Evolutionary conservation across 2,113 vertebrate species (phyloP).

Genomic region (Pomatostomus ruficeps): DNA sequence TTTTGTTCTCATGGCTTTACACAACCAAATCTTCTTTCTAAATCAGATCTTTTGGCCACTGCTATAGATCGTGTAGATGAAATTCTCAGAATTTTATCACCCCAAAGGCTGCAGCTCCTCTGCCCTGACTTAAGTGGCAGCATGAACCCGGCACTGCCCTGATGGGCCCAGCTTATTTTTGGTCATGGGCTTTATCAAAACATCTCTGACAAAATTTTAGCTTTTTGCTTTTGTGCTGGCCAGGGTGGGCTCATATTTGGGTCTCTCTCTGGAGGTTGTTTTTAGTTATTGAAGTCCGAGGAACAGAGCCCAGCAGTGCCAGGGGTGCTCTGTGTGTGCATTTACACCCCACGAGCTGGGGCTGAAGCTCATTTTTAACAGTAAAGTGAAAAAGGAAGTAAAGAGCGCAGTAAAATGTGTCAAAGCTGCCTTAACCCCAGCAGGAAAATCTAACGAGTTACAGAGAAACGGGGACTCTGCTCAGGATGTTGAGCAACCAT

Average conservation of each 20-base stretch:
- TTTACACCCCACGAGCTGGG: rapidly evolving
- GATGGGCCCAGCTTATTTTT: not conserved
- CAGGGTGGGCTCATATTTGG: not conserved
- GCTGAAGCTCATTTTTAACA: not conserved
- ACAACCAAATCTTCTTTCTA: not conserved
- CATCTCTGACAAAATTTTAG: not conserved
- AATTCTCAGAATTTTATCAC: not conserved
- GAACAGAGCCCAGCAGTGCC: not conserved
- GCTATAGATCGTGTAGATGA: not conserved
- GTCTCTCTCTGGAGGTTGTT: not conserved
- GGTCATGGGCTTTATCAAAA: not conserved
- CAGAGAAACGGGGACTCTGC: not conserved
- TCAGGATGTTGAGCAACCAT: not conserved
- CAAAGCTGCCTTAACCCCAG: not conserved
- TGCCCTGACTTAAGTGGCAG: not conserved
- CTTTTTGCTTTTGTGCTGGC: not conserved
- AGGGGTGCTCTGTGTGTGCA: not conserved
- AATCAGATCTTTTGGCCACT: not conserved
- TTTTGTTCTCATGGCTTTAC: not conserved
- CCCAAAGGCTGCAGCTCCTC: not conserved
- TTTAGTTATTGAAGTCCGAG: not conserved
- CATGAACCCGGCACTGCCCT: not conserved
- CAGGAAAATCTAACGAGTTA: not conserved
- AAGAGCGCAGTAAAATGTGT: not conserved
- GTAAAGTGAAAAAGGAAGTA: not conserved